Conservation (phyloP, 2,888 invertebrate genomes). For the Ochropleura leucogaster region DNA sequence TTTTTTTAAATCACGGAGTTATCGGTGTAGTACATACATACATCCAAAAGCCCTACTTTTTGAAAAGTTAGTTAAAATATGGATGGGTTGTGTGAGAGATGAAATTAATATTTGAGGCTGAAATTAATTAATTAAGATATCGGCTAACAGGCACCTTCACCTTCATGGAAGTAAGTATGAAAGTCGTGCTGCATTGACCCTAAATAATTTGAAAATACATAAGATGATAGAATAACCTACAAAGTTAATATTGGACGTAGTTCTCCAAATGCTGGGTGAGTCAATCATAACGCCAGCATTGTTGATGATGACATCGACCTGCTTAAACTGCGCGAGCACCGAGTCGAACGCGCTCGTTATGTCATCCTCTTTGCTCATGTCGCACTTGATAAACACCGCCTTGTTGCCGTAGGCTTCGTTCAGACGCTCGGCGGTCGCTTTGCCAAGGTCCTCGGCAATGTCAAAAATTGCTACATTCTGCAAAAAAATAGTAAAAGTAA, state of each 20-base stretch:
- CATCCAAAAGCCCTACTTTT: neutral
- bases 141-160: neutral
- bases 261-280: conserved; percentile 70
- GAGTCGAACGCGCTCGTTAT: conserved; percentile 69
- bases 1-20: too few relatives aligned
- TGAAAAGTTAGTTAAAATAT: neutral
- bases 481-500: neutral
- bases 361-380: conserved; percentile 73
- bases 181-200: neutral
- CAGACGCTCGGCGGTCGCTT: conserved; percentile 64
- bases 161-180: neutral
- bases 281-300: conserved; percentile 79
- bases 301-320: conserved; percentile 76
- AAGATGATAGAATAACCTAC: conserved; percentile 56
- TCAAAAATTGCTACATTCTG: conserved; percentile 72
- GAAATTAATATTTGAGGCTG: neutral
- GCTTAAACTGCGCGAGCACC: conserved; percentile 67
- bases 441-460: conserved; percentile 71
- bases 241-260: conserved; percentile 75
- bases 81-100: neutral
- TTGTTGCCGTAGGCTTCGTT: conserved; percentile 67
- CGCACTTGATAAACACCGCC: conserved; percentile 74
- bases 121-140: neutral
- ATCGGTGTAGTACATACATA: too few relatives aligned
- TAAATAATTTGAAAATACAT: neutral